Evolutionary conservation across 2,888 invertebrate genomes (phyloP).

Genomic region (Hemaris fuciformis): DNA sequence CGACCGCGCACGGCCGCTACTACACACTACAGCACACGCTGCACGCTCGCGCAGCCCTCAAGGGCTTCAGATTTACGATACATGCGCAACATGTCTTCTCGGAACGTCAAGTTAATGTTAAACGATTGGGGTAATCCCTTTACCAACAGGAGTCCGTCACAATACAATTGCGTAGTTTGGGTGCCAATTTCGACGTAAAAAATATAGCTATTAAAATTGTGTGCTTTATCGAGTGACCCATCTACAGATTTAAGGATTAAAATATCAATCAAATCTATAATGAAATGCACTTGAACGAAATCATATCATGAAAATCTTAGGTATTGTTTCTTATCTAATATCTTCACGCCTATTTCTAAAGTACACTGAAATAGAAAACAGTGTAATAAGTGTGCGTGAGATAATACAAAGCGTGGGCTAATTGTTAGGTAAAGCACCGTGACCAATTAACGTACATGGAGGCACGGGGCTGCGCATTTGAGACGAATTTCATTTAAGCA

Average conservation of each 20-base stretch:
- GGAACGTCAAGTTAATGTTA: not conserved
- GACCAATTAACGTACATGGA: slow-evolving; percentile 70
- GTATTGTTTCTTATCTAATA: too few relatives aligned
- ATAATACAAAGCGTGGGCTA: slow-evolving; percentile 50
- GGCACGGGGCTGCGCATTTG: slow-evolving; percentile 53
- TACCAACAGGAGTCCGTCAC: not conserved
- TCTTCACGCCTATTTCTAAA: not conserved
- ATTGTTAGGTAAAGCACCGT: slow-evolving; percentile 76
- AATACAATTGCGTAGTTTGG: too few relatives aligned
- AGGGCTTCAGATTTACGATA: slow-evolving; percentile 35
- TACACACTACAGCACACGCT: not conserved
- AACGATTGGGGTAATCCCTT: not conserved
- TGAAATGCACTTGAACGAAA: too few relatives aligned
- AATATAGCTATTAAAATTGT: not conserved
- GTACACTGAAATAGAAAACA: slow-evolving; percentile 15
- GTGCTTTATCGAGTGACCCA: not conserved
- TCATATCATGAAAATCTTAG: too few relatives aligned
- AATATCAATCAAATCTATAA: not conserved
- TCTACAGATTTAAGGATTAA: not conserved
- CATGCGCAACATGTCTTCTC: slow-evolving; percentile 1
- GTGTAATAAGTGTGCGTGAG: slow-evolving; percentile 43
- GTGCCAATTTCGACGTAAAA: too few relatives aligned
- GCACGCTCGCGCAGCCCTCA: slow-evolving; percentile 25
- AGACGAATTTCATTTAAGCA: slow-evolving; percentile 79
- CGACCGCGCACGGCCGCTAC: not conserved